Conservation (phyloP, 2,113 vertebrate species). For the Oncorhynchus masou region DNA sequence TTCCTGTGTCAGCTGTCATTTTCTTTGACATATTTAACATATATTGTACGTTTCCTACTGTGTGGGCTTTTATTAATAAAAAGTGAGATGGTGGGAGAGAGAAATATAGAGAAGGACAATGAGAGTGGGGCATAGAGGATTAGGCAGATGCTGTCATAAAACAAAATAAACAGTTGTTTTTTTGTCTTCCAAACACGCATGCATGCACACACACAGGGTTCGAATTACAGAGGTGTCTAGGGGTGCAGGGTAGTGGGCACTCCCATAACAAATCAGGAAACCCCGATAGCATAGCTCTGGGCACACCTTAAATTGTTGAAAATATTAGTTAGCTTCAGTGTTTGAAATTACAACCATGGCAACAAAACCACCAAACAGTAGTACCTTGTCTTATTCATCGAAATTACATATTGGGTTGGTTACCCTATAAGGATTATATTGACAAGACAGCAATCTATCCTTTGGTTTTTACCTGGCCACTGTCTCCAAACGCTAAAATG, state of each 20-base stretch:
- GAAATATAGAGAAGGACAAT: background rate
- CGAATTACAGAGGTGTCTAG: background rate
- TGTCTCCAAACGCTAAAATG: no score
- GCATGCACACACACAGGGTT: background rate
- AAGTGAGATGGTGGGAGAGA: background rate
- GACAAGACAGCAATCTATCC: no score
- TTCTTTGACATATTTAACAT: no score
- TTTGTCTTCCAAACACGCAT: background rate
- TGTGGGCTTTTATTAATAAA: background rate
- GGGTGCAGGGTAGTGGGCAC: background rate
- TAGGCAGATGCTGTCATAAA: slow-evolving; percentile 9
- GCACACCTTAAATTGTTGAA: background rate
- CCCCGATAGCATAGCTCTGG: background rate
- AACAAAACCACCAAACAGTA: no score
- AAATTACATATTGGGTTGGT: no score
- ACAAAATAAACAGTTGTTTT: slow-evolving; percentile 1
- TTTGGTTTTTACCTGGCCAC: no score
- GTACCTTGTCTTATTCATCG: no score
- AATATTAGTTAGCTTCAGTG: no score
- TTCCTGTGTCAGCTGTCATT: no score
- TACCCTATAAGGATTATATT: no score
- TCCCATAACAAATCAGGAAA: background rate
- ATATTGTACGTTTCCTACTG: no score
- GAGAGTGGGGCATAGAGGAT: background rate
- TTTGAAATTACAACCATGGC: no score